Percentiles rank a stretch among this genome's conserved stretches.
phyloP scores from a whole-genome alignment of 2,797 vertebrate genomes.

The Protosalanx chinensis region DNA sequence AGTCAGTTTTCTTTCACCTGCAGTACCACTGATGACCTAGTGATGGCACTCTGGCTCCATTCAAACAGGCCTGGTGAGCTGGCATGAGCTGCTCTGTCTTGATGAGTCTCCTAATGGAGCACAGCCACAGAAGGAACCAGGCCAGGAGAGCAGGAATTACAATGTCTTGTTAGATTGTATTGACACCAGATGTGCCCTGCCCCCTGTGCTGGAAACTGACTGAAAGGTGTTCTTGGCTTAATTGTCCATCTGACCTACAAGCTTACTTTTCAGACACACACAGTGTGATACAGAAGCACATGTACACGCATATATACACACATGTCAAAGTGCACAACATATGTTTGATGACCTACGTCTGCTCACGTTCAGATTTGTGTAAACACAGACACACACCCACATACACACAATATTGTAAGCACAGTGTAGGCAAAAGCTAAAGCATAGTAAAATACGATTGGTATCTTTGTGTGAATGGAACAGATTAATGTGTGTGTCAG shows the following conservation, averaged over 20 bases:
- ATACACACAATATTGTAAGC: background rate
- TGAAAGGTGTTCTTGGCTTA: slow-evolving; percentile 46
- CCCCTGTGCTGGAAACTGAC: slow-evolving; percentile 36
- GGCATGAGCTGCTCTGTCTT: background rate
- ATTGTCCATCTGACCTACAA: slow-evolving; percentile 58
- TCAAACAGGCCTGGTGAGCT: slow-evolving; percentile 21
- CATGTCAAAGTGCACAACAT: slow-evolving; percentile 4
- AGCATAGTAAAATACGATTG: background rate
- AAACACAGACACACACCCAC: background rate
- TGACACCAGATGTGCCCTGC: slow-evolving; percentile 65
- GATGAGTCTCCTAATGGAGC: slow-evolving; percentile 48
- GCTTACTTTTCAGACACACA: slow-evolving; percentile 32
- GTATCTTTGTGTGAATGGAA: background rate
- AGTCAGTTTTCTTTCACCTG: slow-evolving; percentile 23
- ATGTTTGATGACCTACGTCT: too few species aligned
- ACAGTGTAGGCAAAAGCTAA: background rate
- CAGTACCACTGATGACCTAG: slow-evolving; percentile 57
- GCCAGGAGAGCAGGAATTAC: slow-evolving; percentile 61
- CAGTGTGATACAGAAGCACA: slow-evolving; percentile 20
- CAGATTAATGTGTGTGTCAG: slow-evolving; percentile 6
- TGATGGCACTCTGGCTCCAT: slow-evolving; percentile 70
- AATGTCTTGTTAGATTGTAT: slow-evolving; percentile 64
- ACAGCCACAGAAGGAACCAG: slow-evolving; percentile 42
- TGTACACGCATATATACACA: slow-evolving; percentile 6
- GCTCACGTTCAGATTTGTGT: background rate